These are phyloP conservation scores for Urosaurus nigricauda DNA, from an alignment of 2,797 vertebrate species.

Conservation along the genomic window DNA sequence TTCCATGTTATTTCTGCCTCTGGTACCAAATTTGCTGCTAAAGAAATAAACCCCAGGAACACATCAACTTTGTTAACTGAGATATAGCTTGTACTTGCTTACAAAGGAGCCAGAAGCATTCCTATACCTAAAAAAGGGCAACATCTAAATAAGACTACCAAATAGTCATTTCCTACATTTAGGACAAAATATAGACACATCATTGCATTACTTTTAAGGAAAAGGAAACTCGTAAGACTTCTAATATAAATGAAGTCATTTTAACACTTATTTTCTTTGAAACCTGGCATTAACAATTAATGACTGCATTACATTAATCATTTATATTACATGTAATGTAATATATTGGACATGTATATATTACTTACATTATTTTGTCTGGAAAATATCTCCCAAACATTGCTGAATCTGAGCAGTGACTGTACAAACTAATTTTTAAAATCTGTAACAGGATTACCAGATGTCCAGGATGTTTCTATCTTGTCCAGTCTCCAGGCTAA, in stretches of 20 bases:
- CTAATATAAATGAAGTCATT: neutral
- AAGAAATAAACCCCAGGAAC: no score
- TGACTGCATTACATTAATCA: no score
- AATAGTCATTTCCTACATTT: neutral
- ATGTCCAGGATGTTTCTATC: neutral
- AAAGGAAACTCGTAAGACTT: neutral
- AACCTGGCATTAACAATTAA: neutral
- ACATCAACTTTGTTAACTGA: no score
- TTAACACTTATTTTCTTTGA: neutral
- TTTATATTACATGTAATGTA: neutral
- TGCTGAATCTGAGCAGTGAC: neutral
- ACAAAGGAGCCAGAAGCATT: neutral
- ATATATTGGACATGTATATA: no score
- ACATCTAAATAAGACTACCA: neutral
- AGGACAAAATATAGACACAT: neutral
- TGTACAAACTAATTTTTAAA: constrained; percentile 4
- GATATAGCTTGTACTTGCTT: neutral
- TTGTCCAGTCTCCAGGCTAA: neutral
- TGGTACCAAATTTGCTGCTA: no score
- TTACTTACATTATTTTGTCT: neutral
- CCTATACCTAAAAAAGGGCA: neutral
- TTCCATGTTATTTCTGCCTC: no score
- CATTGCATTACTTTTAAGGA: no score
- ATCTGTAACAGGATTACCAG: constrained; percentile 5
- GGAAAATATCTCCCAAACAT: neutral